phyloP scores from a whole-genome alignment of 2,888 invertebrate species.

The Rhingia rostrata region DNA sequence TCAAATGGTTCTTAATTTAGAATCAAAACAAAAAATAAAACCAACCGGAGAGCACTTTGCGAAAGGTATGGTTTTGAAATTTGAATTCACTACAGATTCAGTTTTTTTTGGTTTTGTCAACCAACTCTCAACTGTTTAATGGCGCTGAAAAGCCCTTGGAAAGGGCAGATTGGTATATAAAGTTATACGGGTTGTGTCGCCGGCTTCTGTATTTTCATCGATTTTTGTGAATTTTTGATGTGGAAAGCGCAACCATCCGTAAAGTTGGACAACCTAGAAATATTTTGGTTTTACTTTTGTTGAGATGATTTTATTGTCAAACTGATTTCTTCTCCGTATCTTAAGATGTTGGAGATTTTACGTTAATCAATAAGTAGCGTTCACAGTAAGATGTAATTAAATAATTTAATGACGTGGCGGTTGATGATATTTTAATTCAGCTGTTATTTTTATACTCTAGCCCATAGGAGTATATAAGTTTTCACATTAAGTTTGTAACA shows the following conservation, averaged over 20 bases:
- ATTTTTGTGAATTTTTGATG: slow-evolving; percentile 6
- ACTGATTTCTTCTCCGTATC: slow-evolving; percentile 27
- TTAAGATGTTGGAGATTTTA: background rate
- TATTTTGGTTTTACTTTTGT: slow-evolving; percentile 25
- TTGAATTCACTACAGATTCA: background rate
- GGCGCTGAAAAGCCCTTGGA: slow-evolving; percentile 46
- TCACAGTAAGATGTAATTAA: slow-evolving; percentile 32
- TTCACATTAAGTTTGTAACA: too few species aligned
- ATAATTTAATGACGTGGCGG: slow-evolving; percentile 42
- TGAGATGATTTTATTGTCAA: slow-evolving; percentile 33
- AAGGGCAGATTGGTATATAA: slow-evolving; percentile 15
- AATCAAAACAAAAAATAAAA: slow-evolving; percentile 8
- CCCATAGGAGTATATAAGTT: too few species aligned
- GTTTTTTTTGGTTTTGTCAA: background rate
- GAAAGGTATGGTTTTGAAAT: slow-evolving; percentile 44
- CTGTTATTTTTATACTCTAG: too few species aligned
- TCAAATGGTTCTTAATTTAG: slow-evolving; percentile 37
- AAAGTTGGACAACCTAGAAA: slow-evolving; percentile 35
- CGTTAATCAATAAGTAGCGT: slow-evolving; percentile 39
- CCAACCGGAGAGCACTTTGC: slow-evolving; percentile 14
- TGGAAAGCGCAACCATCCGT: slow-evolving; percentile 24
- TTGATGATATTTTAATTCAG: too few species aligned
- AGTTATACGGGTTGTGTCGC: slow-evolving; percentile 19
- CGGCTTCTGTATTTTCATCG: background rate
- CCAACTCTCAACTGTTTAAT: slow-evolving; percentile 11